Base-by-base conservation (phyloP, 2,113 vertebrate genomes). In the Progne subis region DNA sequence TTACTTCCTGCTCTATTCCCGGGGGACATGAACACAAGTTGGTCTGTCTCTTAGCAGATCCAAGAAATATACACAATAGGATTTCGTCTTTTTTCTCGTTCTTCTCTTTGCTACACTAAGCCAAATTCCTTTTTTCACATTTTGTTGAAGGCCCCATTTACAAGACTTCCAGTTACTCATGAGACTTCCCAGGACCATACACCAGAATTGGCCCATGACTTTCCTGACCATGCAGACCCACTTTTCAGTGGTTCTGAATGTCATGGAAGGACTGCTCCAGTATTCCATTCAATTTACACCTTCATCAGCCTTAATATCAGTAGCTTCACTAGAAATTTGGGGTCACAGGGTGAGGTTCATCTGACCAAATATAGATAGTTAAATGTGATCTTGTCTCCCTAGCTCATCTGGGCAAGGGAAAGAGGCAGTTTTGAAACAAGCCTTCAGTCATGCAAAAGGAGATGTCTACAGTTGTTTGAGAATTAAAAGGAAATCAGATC, bases 341-440 rank as follows among this genome's bases (percentile, higher is more conserved):
- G n/a, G 20, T 68, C 32, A 11, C 0, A 0, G 3, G 11, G 1
- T 67, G 29, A 77, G 28, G 55, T 43, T 47, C 21, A 59, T 46
- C 34, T 56, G 32, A 71, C 2, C 9, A 59, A 88, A 55, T 39
- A 11, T 11, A 57, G 11, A 13, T 44, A 43, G 14, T 12, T 88
- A 39, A 39, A 65, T 47, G 26, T 56, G 37, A 39, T 65, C 26
- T n/a, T 13, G 18, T 77, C 64, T 84, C 9, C 5, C 26, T 43
- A 29, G 29, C 6, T 59, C 23, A 34, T 53, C 8, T 43, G 19
- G 7, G 6, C 50, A 55, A 31, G 15, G 28, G 31, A 84, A 82
- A 59, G 0, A 5, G 24, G 14, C 12, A 83, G 12, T 57, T 82
- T 39, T 75, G 39, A 87, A 75, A 10, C 3, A 12, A 31, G 32